Evolutionary conservation across 2,888 invertebrate genomes (phyloP).

Genomic region (Aphidoletes aphidimyza): DNA sequence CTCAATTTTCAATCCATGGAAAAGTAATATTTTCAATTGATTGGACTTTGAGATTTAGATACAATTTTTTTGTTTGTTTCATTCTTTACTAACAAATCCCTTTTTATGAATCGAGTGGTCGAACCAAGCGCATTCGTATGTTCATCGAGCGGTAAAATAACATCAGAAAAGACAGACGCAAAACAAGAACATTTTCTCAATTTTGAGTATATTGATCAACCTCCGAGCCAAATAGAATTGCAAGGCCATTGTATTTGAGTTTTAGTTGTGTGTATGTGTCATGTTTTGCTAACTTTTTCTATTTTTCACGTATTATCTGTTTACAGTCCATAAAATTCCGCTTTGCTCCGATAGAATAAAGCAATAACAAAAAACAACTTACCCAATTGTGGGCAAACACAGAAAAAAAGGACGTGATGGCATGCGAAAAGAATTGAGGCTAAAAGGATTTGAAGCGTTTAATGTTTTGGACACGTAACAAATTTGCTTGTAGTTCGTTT

Average conservation of each 20-base stretch:
- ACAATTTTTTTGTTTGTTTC: no score
- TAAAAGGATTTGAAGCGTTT: slow-evolving; percentile 36
- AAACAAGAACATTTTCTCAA: not conserved
- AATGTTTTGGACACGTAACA: slow-evolving; percentile 1
- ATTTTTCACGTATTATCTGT: slow-evolving; percentile 46
- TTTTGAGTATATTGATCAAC: not conserved
- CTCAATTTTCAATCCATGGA: no score
- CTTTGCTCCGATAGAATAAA: not conserved
- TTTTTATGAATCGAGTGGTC: no score
- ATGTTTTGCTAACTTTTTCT: not conserved
- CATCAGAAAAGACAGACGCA: not conserved
- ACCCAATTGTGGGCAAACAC: not conserved
- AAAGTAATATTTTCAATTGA: no score
- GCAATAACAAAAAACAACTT: no score
- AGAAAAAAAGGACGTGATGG: not conserved
- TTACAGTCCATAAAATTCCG: slow-evolving; percentile 50
- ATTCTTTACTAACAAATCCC: not conserved
- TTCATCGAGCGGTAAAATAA: no score
- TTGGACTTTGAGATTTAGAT: not conserved
- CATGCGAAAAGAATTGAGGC: slow-evolving; percentile 22
- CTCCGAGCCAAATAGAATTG: slow-evolving; percentile 41
- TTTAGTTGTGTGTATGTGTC: not conserved
- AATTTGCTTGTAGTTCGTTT: slow-evolving; percentile 35
- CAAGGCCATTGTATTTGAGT: not conserved
- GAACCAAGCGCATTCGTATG: no score